Base-by-base conservation (phyloP, 1,140 invertebrate species). In the Camponotus floridanus region DNA sequence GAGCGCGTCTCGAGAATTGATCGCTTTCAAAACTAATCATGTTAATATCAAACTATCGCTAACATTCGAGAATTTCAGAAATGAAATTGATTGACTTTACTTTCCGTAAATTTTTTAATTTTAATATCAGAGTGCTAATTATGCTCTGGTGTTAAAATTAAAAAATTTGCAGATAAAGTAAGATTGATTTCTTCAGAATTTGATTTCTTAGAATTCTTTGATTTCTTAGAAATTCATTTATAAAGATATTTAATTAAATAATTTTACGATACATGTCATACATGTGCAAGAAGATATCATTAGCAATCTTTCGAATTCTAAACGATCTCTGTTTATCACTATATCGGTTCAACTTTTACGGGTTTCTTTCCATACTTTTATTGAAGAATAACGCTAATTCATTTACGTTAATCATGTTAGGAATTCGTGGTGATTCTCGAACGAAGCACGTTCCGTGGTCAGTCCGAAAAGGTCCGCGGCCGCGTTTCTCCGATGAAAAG, bases 331-430 rank as follows among this genome's bases (percentile, higher is more conserved):
- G 48, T 73, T 55, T 55, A 26, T 11, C 18, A 15, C 31, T 73
- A 45, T 45, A 13, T 45, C 1, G 11, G 51, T 74, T 18, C 3
- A 18, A 26, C n/a, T 59, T 74, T 87, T 84, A 86, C 67, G 79
- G 76, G 67, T 84, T 71, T 76, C 59, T 79, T 51, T 74, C 57
- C 71, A 36, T 33, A 61, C 73, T 31, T 45, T 11, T 18, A 86
- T 88, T 31, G 18, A 65, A 83, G 67, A 83, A 73, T 55, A 74
- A 86, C 85, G 84, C 88, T 94, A 94, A 94, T 87, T 93, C 87
- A 83, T 90, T 94, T 94, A 93, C 73, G 87, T 90, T 94, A 94
- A 94, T 89, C 87, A 92, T 81, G 90, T 94, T 94, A 93, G 87
- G 92, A 88, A 92, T 89, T 92, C 90, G 45, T 59, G 70, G 42